A percentile compares a stretch with the other conserved stretches of the same genome.
phyloP scores from a whole-genome alignment of 2,113 vertebrate species.

The Macquaria ambigua region DNA sequence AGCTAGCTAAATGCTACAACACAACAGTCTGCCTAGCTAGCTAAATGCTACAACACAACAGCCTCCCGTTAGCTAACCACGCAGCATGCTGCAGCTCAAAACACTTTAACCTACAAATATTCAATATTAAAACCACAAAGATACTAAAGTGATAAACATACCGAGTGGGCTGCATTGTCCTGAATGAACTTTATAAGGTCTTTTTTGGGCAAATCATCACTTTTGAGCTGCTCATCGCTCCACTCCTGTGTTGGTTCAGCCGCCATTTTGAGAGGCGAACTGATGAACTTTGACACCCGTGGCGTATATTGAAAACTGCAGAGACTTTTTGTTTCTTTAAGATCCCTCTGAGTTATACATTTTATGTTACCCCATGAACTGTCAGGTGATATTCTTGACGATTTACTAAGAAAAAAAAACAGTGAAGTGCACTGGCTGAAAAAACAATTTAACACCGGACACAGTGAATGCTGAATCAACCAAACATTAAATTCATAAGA shows the following conservation, averaged over 20 bases:
- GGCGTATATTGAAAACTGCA: neutral
- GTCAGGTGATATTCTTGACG: neutral
- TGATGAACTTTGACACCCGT: slow-evolving; percentile 65
- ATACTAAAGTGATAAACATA: slow-evolving; percentile 64
- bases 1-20: neutral
- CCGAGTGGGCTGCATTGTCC: slow-evolving; percentile 92
- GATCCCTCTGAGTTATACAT: too few relatives aligned
- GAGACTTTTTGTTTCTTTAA: neutral
- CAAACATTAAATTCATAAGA: neutral
- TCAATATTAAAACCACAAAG: neutral
- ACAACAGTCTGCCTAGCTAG: neutral
- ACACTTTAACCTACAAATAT: neutral
- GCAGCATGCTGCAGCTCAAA: slow-evolving; percentile 16
- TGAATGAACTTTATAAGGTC: slow-evolving; percentile 95
- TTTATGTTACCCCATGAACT: neutral
- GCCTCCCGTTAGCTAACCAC: slow-evolving; percentile 5
- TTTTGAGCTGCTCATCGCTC: slow-evolving; percentile 92
- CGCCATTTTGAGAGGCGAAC: slow-evolving; percentile 83
- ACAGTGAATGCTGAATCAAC: neutral
- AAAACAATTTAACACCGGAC: neutral
- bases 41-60: slow-evolving; percentile 20
- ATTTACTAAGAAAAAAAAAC: neutral
- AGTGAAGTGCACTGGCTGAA: neutral
- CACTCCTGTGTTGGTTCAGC: slow-evolving; percentile 87
- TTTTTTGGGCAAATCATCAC: slow-evolving; percentile 93